Conservation (phyloP, 2,797 vertebrate genomes). For the Dipus sagitta region DNA sequence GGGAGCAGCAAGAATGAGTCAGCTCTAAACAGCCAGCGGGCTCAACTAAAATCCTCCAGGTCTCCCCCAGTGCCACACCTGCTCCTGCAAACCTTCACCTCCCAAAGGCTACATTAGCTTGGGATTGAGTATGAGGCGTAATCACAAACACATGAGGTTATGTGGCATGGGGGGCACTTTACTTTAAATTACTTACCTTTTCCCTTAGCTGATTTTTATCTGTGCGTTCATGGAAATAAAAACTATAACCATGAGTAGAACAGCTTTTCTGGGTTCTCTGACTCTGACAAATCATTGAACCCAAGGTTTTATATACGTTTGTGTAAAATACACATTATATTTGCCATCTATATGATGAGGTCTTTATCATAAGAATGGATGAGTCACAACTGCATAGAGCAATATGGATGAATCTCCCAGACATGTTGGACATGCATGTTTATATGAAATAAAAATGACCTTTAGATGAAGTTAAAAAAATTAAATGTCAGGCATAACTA, state of each 20-base stretch:
- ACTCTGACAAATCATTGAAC: not conserved
- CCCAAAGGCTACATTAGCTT: too few species aligned
- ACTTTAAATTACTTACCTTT: not conserved
- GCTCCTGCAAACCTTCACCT: too few species aligned
- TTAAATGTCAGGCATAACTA: not conserved
- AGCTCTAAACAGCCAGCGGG: too few species aligned
- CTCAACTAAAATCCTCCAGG: too few species aligned
- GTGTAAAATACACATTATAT: not conserved
- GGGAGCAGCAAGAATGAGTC: too few species aligned
- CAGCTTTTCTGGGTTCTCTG: slow-evolving; percentile 49
- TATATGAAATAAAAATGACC: not conserved
- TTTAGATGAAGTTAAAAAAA: not conserved
- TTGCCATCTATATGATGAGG: not conserved
- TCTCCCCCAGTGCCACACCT: too few species aligned
- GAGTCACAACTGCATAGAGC: slow-evolving; percentile 8
- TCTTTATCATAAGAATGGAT: slow-evolving; percentile 3
- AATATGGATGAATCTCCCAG: slow-evolving; percentile 1
- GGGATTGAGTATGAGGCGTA: too few species aligned
- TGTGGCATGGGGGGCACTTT: too few species aligned
- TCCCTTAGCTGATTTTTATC: not conserved
- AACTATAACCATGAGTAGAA: not conserved
- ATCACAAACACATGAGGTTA: too few species aligned
- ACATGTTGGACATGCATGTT: not conserved
- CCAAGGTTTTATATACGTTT: not conserved
- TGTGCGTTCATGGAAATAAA: not conserved